A percentile compares a stretch with the other conserved stretches of the same genome.
Evolutionary conservation across 2,113 vertebrate species (phyloP).

Genomic region (Pedetes capensis): DNA sequence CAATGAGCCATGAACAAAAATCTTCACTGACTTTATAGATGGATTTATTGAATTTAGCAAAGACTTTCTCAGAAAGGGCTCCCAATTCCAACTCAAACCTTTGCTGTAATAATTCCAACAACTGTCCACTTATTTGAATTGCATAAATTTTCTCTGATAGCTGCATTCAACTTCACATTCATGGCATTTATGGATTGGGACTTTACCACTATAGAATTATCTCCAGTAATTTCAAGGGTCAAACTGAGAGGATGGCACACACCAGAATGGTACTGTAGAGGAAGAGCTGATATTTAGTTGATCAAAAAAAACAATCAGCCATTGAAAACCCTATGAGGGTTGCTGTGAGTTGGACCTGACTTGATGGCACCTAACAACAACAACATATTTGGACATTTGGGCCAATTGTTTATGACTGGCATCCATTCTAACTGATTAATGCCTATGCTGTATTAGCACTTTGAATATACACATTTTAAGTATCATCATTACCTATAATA

Average conservation of each 20-base stretch:
- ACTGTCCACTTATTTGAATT: neutral
- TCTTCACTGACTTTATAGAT: slow-evolving; percentile 4
- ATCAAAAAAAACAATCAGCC: too few relatives aligned
- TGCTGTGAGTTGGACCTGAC: too few relatives aligned
- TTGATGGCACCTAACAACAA: too few relatives aligned
- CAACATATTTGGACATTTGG: neutral
- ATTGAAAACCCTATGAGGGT: too few relatives aligned
- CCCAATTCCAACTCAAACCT: slow-evolving; percentile 8
- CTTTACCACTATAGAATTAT: neutral
- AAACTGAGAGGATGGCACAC: neutral
- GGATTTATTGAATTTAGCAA: slow-evolving; percentile 38
- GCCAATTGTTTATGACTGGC: neutral
- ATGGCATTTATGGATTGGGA: neutral
- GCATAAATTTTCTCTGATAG: slow-evolving; percentile 23
- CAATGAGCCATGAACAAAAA: neutral
- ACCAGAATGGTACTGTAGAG: neutral
- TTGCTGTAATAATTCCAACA: neutral
- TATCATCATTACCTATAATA: neutral
- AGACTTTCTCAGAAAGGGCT: slow-evolving; percentile 31
- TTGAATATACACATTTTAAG: neutral
- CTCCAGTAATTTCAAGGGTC: neutral
- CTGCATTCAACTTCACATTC: neutral
- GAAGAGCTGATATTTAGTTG: neutral
- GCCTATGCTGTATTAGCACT: neutral
- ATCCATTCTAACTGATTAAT: neutral